Evolutionary conservation across 2,797 vertebrate species (phyloP).

Genomic region (Tiaroga cobitis): DNA sequence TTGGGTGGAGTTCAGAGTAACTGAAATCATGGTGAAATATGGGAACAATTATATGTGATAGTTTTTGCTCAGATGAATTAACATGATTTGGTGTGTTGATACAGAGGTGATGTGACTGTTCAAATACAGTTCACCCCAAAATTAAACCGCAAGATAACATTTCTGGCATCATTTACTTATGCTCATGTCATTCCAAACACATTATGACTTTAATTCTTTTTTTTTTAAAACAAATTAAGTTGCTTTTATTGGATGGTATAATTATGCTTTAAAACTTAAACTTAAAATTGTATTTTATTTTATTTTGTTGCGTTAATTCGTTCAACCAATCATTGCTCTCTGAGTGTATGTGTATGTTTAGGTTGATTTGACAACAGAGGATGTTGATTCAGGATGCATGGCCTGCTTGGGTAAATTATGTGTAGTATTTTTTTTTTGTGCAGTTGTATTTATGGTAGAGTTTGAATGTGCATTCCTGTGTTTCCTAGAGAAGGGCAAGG

Average conservation of each 20-base stretch:
- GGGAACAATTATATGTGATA: slow-evolving; percentile 3
- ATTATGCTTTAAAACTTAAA: neutral
- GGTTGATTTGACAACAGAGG: neutral
- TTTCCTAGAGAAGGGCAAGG: slow-evolving; percentile 3
- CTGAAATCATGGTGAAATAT: neutral
- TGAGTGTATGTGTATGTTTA: slow-evolving; percentile 7
- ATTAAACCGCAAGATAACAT: neutral
- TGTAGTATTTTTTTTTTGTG: neutral
- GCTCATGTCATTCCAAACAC: neutral
- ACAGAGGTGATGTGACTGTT: neutral
- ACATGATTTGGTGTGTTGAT: neutral
- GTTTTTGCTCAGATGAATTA: slow-evolving; percentile 4
- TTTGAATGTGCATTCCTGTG: slow-evolving; percentile 15
- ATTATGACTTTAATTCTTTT: neutral
- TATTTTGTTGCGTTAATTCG: neutral
- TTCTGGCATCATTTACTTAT: neutral
- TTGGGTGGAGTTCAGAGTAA: neutral
- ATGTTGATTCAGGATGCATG: neutral
- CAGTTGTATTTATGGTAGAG: neutral
- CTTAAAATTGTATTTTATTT: neutral
- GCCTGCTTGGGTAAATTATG: neutral
- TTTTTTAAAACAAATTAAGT: neutral
- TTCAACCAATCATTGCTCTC: neutral
- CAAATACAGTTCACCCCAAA: neutral
- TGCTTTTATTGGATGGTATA: neutral